Conservation (phyloP, 2,113 vertebrate species). For the Apeltes quadracus region DNA sequence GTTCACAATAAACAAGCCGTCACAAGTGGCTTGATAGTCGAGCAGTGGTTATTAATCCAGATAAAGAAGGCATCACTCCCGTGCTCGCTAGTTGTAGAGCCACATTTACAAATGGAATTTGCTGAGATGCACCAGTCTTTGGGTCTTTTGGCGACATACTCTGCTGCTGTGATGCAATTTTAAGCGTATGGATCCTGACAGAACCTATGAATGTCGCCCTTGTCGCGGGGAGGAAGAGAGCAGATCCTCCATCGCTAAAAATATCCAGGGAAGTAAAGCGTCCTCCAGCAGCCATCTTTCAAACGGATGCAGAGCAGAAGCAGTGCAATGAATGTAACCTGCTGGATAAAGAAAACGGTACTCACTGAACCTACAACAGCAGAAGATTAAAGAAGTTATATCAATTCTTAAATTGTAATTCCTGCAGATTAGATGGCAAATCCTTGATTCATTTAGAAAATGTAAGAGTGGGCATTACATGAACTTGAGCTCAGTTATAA, state of each 20-base stretch:
- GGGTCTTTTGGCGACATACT: slow-evolving; percentile 28
- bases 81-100: slow-evolving; percentile 16
- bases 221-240: slow-evolving; percentile 63
- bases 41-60: slow-evolving; percentile 18
- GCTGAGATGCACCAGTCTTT: slow-evolving; percentile 36
- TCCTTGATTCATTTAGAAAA: slow-evolving; percentile 8
- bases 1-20: slow-evolving; percentile 26
- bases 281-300: slow-evolving; percentile 64
- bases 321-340: slow-evolving; percentile 21
- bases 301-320: slow-evolving; percentile 50
- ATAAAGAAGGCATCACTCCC: not conserved
- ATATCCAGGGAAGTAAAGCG: slow-evolving; percentile 75
- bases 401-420: slow-evolving; percentile 20
- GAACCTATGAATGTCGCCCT: slow-evolving; percentile 77
- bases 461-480: not conserved
- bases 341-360: slow-evolving; percentile 25
- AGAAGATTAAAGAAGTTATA: slow-evolving; percentile 4
- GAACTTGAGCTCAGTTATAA: not conserved
- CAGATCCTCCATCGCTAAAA: slow-evolving; percentile 77
- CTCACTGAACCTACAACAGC: slow-evolving; percentile 21
- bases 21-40: slow-evolving; percentile 9
- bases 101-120: slow-evolving; percentile 23
- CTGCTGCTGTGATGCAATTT: slow-evolving; percentile 48
- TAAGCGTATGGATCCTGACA: slow-evolving; percentile 64
- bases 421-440: slow-evolving; percentile 13